Base-by-base conservation (phyloP, 2,797 vertebrate genomes). In the Falco concolor region DNA sequence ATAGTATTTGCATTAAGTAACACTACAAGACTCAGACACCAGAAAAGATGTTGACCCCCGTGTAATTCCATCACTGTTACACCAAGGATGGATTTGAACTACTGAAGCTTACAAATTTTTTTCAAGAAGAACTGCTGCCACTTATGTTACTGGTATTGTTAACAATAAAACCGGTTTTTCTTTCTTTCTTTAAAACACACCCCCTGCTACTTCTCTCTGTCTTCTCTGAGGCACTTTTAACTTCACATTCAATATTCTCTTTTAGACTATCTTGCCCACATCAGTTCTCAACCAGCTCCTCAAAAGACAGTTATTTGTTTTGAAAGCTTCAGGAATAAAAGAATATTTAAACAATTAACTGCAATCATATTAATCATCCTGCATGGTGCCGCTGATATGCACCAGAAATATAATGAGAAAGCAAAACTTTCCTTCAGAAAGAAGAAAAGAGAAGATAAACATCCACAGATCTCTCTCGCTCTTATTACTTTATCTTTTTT, bases 321-420 rank as follows among this genome's bases (percentile, higher is more conserved):
- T 67, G 76, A 96, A 94, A 87, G 81, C 47, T 70, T 89, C 4
- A 3, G n/a, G 63, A 94, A 83, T 92, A 87, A 82, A 93, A 69
- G 78, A 70, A 89, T 94, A 84, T 77, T 95, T 79, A 90, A 95
- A 89, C 69, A 91, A 95, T 91, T 91, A 95, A 89, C 70, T 70
- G 67, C 56, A 91, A 91, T 82, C 56, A 57, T 21, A 73, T 27
- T 76, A 36, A 86, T 65, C 87, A 44, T 76, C 91, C 90, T 74
- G 72, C 34, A 50, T 6, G 28, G 56, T 24, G 82, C 68, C 0
- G 4, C 57, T 50, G 76, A 80, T 75, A 65, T 1, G 11, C 13
- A 44, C 75, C 59, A 32, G 72, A 95, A 91, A 77, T 40, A 76
- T 7, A 93, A 87, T 23, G n/a, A 95, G 74, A 93, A 89, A 92